These are phyloP conservation scores for Chrysomallon squamiferum DNA, from an alignment of 1,140 invertebrate species.

Conservation along the genomic window DNA sequence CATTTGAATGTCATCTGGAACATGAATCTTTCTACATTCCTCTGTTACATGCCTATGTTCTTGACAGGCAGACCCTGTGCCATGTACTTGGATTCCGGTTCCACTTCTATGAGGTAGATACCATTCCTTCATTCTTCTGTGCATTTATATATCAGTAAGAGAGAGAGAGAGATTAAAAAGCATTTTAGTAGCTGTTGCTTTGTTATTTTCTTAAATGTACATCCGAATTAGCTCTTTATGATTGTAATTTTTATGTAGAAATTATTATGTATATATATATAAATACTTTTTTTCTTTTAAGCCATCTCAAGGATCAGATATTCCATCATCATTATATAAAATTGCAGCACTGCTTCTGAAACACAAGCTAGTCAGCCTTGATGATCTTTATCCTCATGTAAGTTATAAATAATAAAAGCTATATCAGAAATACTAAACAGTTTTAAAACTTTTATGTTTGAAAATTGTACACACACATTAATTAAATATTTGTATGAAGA, in stretches of 20 bases:
- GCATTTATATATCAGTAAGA: not conserved
- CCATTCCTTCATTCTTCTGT: no score
- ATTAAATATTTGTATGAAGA: no score
- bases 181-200: not conserved
- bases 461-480: no score
- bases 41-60: conserved; percentile 68
- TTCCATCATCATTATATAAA: conserved; percentile 84
- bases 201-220: not conserved
- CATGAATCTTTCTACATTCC: conserved; percentile 58
- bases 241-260: no score
- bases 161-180: not conserved
- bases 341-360: conserved; percentile 90
- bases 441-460: no score
- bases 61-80: conserved; percentile 75
- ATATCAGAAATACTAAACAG: not conserved
- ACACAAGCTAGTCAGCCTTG: conserved; percentile 82
- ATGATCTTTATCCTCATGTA: conserved; percentile 92
- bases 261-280: no score
- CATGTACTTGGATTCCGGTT: conserved; percentile 97
- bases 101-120: conserved; percentile 72
- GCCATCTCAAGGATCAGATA: conserved; percentile 68
- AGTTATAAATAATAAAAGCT: conserved; percentile 49
- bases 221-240: conserved; percentile 14
- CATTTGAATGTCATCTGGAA: conserved; percentile 87
- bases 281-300: conserved; percentile 55